Evolutionary conservation across 1,140 invertebrate genomes (phyloP), one percentile per base, ranked within the genome.

Genomic region (Formica selysi): DNA sequence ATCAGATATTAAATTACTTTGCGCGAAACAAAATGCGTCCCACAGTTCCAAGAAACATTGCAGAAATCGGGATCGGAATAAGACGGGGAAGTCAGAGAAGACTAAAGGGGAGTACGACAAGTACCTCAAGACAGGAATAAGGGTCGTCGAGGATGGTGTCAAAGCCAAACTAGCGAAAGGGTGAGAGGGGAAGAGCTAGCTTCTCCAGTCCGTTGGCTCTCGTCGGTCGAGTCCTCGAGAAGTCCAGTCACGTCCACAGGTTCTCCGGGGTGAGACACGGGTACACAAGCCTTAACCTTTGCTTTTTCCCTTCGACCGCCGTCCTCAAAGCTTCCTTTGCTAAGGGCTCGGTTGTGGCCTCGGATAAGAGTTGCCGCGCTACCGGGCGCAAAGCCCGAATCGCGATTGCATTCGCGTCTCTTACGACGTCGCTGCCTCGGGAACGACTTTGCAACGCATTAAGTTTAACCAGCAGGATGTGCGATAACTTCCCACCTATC

Each of bases 201-300:
- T 90, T 89, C 90, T 91, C 36, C 19, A 86, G 65, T 89, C 71
- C 91, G 71, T 91, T 92, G 88, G 91, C 91, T 94, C 91, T 93
- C 91, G 78, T 76, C 86, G 89, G 65, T 87, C 86, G 86, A 51
- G 48, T n/a, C 5, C 84, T 89, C 91, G 87, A 91, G 81, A 91
- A 94, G 91, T 94, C 93, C 89, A 79, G 93, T 94, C 94, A 94
- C 94, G 94, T 94, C 26, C 89, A 71, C 81, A 44, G 86, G 86
- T 71, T 93, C 90, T 51, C 83, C 88, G 87, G 89, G 87, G 90
- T 86, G 89, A 92, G 93, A 93, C 91, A 93, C 89, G 93, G 93
- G 92, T 92, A 51, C 83, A 74, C 81, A 59, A 48, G 90, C 90
- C 92, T 92, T 93, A 93, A 94, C 93, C 93, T 94, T 93, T 93